Evolutionary conservation across 2,113 vertebrate genomes (phyloP).

Genomic region (Sciurus niger): DNA sequence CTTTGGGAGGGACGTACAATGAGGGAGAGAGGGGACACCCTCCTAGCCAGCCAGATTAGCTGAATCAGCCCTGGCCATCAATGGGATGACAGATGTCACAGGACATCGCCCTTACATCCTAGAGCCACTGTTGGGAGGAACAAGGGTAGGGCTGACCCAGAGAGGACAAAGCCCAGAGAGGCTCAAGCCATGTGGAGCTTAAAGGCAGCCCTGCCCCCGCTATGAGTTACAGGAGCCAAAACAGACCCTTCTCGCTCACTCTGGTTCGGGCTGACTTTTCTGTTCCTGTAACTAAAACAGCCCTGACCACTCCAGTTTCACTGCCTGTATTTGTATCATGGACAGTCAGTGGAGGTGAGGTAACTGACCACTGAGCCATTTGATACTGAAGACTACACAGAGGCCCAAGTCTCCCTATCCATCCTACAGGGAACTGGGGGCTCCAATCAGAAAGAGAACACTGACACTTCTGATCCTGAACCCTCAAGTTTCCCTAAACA

Average conservation of each 20-base stretch:
- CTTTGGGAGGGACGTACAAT: too few species aligned
- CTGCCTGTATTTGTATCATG: neutral
- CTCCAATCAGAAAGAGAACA: neutral
- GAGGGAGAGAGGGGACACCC: too few species aligned
- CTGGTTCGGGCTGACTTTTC: neutral
- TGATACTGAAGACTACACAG: neutral
- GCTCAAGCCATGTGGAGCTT: neutral
- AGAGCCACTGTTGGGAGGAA: neutral
- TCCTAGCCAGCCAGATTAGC: too few species aligned
- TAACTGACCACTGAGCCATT: neutral
- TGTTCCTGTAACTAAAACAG: neutral
- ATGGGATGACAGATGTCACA: too few species aligned
- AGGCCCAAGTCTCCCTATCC: neutral
- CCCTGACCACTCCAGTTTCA: neutral
- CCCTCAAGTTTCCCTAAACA: neutral
- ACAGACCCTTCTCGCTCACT: neutral
- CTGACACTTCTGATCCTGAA: neutral
- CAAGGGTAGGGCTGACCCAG: neutral
- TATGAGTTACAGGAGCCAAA: neutral
- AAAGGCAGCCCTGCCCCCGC: neutral
- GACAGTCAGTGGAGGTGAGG: neutral
- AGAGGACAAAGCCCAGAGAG: neutral
- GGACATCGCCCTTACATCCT: neutral
- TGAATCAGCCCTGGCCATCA: too few species aligned
- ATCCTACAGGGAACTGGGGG: neutral